These are phyloP conservation scores for Melipona bicolor DNA, from an alignment of 2,888 invertebrate genomes.

Conservation along the genomic window DNA sequence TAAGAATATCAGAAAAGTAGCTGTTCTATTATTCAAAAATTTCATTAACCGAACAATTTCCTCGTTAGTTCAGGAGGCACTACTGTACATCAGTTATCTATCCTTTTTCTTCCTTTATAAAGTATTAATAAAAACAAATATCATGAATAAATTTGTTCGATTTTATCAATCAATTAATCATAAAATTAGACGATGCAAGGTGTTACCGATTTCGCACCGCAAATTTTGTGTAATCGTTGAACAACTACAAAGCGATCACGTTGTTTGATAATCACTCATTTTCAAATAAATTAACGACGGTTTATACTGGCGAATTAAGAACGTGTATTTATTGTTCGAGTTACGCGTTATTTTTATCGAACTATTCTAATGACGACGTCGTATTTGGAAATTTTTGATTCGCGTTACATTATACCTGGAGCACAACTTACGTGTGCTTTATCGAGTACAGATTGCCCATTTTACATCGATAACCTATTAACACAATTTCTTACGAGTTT, in stretches of 20 bases:
- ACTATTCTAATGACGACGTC: background rate
- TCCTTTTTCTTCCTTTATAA: background rate
- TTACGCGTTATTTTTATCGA: background rate
- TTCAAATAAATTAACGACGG: background rate
- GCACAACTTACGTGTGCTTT: background rate
- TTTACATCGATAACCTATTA: slow-evolving; percentile 34
- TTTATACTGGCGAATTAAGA: background rate
- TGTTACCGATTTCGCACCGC: background rate
- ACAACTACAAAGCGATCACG: background rate
- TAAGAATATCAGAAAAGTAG: no score
- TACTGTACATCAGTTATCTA: no score
- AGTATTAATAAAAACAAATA: background rate
- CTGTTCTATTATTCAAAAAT: no score
- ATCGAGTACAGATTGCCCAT: background rate
- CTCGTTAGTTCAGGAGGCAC: no score
- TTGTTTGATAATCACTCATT: background rate
- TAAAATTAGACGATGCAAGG: background rate
- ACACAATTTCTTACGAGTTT: slow-evolving; percentile 33
- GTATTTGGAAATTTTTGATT: background rate
- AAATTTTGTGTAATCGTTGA: background rate
- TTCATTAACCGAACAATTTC: no score
- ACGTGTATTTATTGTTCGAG: background rate
- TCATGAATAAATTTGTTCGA: background rate
- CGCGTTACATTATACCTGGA: background rate
- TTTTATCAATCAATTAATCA: background rate